Base-by-base conservation (phyloP, 2,888 invertebrate species). In the Selenia dentaria region DNA sequence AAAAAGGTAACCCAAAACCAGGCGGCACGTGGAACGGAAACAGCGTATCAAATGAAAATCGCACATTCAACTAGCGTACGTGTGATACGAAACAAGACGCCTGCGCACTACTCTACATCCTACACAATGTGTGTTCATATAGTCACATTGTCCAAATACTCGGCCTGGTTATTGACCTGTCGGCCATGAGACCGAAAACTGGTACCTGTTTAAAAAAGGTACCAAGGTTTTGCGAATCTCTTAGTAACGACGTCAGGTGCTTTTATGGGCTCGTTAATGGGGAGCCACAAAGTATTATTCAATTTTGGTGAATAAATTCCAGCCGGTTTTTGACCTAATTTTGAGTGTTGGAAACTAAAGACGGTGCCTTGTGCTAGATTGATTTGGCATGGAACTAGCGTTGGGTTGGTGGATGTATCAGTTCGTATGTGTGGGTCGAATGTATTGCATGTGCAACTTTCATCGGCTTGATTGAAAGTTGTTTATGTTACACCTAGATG, bases 131-230 rank as follows among this genome's bases (percentile, higher is more conserved):
- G 14, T 51, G 47, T 33, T 42, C 57, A 57, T 60, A 61, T 53
- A 62, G 62, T 63, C 61, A 57, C 71, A 70, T 75, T 74, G 78
- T 78, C 80, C 72, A 79, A 82, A 79, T 76, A 72, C 72, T 54
- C 72, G 87, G 80, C 65, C 87, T 64, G 88, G 85, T 86, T 87
- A 85, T 87, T 83, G 85, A 81, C 79, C 86, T 4, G 2, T 63
- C 52, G 57, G 39, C 58, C 52, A 57, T 57, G 67, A 61, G 57
- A 64, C 64, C 64, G 42, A 52, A 72, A 76, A 76, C 79, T 69
- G 68, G 83, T 70, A 67, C 67, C 71, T 55, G 67, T 3, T 10
- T 67, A 41, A 45, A 55, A 54, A 55, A 48, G 24, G 32, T 35
- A 31, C 26, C 38, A 42, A 49, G 43, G 35, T 20, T 32, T 41